A percentile compares a stretch with the other conserved stretches of the same genome.
phyloP scores from a whole-genome alignment of 2,888 invertebrate genomes.

The Synergus itoensis region DNA sequence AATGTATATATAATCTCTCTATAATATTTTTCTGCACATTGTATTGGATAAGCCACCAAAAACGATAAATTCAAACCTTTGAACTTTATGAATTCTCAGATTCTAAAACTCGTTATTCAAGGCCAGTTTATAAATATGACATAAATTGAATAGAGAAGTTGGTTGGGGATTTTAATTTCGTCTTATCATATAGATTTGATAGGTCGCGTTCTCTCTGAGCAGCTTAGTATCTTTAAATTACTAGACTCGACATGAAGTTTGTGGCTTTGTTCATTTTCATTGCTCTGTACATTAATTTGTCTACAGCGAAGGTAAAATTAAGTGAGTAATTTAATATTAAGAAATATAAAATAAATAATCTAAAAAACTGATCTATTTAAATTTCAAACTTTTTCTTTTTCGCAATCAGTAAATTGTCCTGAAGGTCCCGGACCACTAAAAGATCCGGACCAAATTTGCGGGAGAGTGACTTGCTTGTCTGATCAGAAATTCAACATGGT shows the following conservation, averaged over 20 bases:
- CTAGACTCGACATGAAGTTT: slow-evolving; percentile 8
- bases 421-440: not conserved
- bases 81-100: not conserved
- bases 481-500: slow-evolving; percentile 15
- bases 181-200: not conserved
- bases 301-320: not conserved
- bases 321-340: not conserved
- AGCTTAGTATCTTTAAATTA: not conserved
- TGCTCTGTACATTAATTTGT: not conserved
- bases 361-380: no score
- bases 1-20: no score
- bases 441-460: not conserved
- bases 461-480: not conserved
- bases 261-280: not conserved
- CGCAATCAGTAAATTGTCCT: not conserved
- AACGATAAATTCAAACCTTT: not conserved
- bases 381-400: no score
- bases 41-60: not conserved
- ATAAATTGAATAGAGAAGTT: not conserved
- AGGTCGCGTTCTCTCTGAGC: not conserved
- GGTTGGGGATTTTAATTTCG: not conserved
- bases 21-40: no score
- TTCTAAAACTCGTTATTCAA: not conserved
- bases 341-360: no score
- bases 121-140: not conserved